A percentile compares a stretch with the other conserved stretches of the same genome.
Conservation (phyloP, 1,140 invertebrate species). For the Listronotus oregonensis region DNA sequence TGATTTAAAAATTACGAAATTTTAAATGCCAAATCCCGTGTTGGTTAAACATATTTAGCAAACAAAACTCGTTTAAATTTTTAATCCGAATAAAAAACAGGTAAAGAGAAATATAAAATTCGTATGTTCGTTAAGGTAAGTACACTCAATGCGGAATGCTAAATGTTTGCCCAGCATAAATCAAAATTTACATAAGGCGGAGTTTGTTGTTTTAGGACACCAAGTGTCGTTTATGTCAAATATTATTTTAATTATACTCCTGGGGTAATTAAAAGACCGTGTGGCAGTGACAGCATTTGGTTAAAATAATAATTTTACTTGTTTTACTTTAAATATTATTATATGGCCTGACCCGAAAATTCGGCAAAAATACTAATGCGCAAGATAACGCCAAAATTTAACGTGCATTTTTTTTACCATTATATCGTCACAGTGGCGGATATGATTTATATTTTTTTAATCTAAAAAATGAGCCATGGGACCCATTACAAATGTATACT, state of each 20-base stretch:
- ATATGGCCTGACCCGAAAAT: no score
- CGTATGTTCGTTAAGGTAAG: constrained; percentile 6
- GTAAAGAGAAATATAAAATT: neutral
- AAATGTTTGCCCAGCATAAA: neutral
- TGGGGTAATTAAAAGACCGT: neutral
- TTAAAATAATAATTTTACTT: no score
- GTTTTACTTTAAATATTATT: no score
- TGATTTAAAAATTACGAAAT: neutral
- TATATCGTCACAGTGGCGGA: no score
- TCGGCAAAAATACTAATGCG: no score
- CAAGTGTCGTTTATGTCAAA: constrained; percentile 3
- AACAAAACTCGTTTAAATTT: constrained; percentile 7
- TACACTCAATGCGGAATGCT: neutral
- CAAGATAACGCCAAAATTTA: no score
- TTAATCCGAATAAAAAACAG: constrained; percentile 2
- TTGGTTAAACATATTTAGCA: neutral
- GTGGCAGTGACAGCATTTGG: no score
- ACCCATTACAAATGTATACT: no score
- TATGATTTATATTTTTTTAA: no score
- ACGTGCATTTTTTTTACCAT: no score
- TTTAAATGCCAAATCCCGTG: neutral
- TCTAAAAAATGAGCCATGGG: no score
- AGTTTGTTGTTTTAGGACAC: constrained; percentile 4
- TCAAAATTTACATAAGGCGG: constrained; percentile 7
- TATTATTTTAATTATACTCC: constrained; percentile 8